phyloP scores from a whole-genome alignment of 2,797 vertebrate species.

The Gallinago solitaria region DNA sequence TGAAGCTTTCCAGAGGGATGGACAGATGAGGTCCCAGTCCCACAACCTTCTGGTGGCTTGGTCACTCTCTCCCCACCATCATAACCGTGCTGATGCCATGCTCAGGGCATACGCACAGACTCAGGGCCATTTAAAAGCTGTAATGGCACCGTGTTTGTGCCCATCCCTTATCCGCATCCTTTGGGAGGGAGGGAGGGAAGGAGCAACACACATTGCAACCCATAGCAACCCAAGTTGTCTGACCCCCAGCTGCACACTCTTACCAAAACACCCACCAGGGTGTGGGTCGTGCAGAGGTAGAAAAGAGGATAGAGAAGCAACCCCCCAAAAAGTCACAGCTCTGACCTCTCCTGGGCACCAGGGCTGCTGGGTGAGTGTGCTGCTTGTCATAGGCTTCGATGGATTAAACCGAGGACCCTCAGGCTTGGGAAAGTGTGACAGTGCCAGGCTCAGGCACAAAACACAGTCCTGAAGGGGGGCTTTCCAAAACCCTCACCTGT shows the following conservation, averaged over 20 bases:
- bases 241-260: not conserved
- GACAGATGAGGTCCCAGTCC: fast-evolving
- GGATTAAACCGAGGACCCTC: not conserved
- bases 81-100: not conserved
- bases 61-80: not conserved
- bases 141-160: not conserved
- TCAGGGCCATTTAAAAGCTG: not conserved
- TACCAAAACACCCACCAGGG: not conserved
- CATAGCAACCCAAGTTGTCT: not conserved
- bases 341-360: fast-evolving
- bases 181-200: not conserved
- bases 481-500: not conserved
- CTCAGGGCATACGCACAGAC: not conserved
- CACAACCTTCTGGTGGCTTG: not conserved
- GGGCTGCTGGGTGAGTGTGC: not conserved
- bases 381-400: not conserved
- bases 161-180: not conserved
- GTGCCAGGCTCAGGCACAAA: not conserved
- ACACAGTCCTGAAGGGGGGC: not conserved
- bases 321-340: not conserved
- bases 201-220: not conserved
- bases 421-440: not conserved
- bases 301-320: not conserved
- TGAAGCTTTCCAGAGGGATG: not conserved
- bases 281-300: not conserved